Conservation (phyloP, 2,888 invertebrate species). For the Allygus modestus region DNA sequence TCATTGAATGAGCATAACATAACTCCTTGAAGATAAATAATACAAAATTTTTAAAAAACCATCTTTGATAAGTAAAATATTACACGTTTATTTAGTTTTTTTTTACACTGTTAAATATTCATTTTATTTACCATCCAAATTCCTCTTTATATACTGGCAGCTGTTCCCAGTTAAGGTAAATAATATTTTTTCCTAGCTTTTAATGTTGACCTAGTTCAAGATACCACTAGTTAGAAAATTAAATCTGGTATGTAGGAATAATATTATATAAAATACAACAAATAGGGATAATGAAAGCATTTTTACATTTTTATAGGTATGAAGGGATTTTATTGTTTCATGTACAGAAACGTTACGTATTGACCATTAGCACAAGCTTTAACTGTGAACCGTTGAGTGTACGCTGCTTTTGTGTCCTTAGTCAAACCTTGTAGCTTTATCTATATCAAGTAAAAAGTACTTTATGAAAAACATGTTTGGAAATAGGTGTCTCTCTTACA, state of each 20-base stretch:
- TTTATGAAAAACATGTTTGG: too few relatives aligned
- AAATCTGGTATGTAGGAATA: conserved; percentile 5
- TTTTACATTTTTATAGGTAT: conserved; percentile 61
- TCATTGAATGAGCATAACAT: too few relatives aligned
- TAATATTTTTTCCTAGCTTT: conserved; percentile 33
- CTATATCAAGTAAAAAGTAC: too few relatives aligned
- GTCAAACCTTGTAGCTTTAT: conserved; percentile 23
- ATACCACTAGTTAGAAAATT: conserved; percentile 14
- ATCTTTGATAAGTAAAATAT: too few relatives aligned
- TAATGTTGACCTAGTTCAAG: conserved; percentile 3
- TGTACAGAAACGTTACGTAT: conserved; percentile 35
- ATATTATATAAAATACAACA: neutral
- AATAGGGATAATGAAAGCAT: conserved; percentile 39
- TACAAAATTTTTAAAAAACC: too few relatives aligned
- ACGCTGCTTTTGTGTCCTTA: conserved; percentile 19
- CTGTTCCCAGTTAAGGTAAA: neutral
- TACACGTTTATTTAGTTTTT: too few relatives aligned
- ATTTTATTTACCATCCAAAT: too few relatives aligned
- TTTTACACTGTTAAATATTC: too few relatives aligned
- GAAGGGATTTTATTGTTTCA: conserved; percentile 43
- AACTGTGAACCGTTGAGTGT: conserved; percentile 39
- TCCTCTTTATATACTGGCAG: too few relatives aligned
- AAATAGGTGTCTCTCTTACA: too few relatives aligned
- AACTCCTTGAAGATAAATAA: too few relatives aligned
- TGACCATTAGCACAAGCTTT: conserved; percentile 55